Evolutionary conservation across 2,888 invertebrate species (phyloP), one percentile per base, ranked within the genome.

Genomic region (Lycia hirtaria): DNA sequence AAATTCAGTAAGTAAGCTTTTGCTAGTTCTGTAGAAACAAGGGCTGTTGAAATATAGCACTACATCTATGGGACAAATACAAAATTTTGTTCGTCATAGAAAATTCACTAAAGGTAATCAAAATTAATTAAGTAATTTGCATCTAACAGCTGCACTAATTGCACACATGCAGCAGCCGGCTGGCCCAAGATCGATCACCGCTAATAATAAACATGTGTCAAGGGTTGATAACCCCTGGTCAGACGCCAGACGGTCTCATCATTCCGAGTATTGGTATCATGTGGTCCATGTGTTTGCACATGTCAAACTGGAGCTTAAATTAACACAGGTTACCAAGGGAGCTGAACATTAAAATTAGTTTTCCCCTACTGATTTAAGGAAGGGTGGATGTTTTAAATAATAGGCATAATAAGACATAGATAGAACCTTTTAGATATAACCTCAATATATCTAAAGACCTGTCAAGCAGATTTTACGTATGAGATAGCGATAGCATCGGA

Each of bases 231-330:
- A 87, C 88, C 87, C 72, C 60, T 41, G 63, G 78, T 78, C 80
- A 81, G 82, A 77, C 84, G 85, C 83, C 84, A 82, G 75, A 72
- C 78, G 78, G 83, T 87, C 83, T 88, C 75, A 74, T 40, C 14
- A 15, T 24, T 15, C 24, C 6, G 20, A 37, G 9, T 9, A 14
- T 40, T 40, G 40, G 40, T 71, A 64, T 64, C 61, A 50, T 57
- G 37, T 38, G 56, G 28, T 9, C 19, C 50, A 50, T 68, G 62
- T 63, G 63, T 40, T 44, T 24, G 62, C 63, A 59, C 52, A 56
- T 62, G 58, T 53, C 7, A 22, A 22, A 38, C 32, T 32, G 3
- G 17, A 66, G 53, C 57, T 62, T 59, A 66, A 60, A 40, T 49
- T 51, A 47, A 63, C 65, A 61, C 65, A 38, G 30, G 24, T 40